phyloP scores from a whole-genome alignment of 1,140 invertebrate genomes.

The Marisa cornuarietis region DNA sequence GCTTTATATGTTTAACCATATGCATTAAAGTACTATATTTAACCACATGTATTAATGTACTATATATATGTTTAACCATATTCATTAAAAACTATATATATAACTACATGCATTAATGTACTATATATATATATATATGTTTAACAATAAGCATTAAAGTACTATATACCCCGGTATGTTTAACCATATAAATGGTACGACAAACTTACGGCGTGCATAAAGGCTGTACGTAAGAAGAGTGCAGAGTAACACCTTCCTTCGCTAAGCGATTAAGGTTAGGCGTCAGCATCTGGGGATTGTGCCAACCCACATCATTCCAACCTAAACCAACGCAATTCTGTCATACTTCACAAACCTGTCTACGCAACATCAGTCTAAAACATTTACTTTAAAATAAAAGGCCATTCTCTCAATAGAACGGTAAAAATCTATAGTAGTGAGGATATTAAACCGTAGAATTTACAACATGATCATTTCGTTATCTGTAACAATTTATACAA shows the following conservation, averaged over 20 bases:
- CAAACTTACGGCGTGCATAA: conserved; percentile 58
- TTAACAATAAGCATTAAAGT: no score
- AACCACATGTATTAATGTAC: no score
- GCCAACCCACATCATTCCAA: conserved; percentile 65
- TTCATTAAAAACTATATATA: no score
- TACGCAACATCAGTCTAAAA: no score
- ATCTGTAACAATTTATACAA: background rate
- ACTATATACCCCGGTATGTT: no score
- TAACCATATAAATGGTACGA: no score
- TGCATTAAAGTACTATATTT: no score
- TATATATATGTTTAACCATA: no score
- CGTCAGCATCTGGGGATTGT: conserved; percentile 59
- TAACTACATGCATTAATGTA: no score
- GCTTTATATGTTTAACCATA: no score
- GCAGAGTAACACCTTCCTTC: conserved; percentile 50
- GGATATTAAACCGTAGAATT: background rate
- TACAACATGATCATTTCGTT: background rate
- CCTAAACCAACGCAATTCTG: conserved; percentile 35
- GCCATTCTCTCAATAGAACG: background rate
- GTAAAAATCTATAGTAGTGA: no score
- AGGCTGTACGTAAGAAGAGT: conserved; percentile 55
- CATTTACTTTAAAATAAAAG: background rate
- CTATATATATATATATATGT: no score
- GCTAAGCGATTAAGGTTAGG: conserved; percentile 62
- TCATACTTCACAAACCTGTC: background rate